Conservation (phyloP, 2,888 invertebrate species). For the Heliconius hortense region DNA sequence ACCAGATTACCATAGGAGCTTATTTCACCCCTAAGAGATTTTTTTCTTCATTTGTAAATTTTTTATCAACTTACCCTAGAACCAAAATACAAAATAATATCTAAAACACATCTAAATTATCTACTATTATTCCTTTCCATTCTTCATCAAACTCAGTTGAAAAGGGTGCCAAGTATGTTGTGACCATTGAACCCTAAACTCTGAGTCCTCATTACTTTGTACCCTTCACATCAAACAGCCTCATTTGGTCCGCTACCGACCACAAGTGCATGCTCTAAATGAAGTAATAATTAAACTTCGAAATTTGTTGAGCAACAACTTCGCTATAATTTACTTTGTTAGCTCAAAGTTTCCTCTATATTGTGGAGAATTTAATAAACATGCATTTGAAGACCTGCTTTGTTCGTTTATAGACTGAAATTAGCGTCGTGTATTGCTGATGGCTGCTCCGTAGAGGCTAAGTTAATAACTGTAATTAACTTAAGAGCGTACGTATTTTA, state of each 20-base stretch:
- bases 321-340: conserved; percentile 31
- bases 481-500: not conserved
- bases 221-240: conserved; percentile 23
- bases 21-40: not conserved
- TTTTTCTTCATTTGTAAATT: not conserved
- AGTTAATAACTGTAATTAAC: not conserved
- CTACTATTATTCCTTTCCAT: conserved; percentile 18
- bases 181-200: conserved; percentile 25
- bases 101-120: conserved; percentile 18
- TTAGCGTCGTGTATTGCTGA: conserved; percentile 10
- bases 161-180: conserved; percentile 23
- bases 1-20: no score
- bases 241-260: conserved; percentile 26
- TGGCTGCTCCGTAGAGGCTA: not conserved
- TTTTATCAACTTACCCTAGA: not conserved
- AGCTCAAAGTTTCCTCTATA: conserved; percentile 7
- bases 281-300: conserved; percentile 35
- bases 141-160: conserved; percentile 20
- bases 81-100: not conserved
- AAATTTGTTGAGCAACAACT: conserved; percentile 29
- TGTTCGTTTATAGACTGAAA: conserved; percentile 7
- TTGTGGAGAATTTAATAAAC: conserved; percentile 23
- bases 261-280: conserved; percentile 34
- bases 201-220: conserved; percentile 14
- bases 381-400: conserved; percentile 19